phyloP scores from a whole-genome alignment of 2,797 vertebrate genomes.

The Centroberyx gerrardi region DNA sequence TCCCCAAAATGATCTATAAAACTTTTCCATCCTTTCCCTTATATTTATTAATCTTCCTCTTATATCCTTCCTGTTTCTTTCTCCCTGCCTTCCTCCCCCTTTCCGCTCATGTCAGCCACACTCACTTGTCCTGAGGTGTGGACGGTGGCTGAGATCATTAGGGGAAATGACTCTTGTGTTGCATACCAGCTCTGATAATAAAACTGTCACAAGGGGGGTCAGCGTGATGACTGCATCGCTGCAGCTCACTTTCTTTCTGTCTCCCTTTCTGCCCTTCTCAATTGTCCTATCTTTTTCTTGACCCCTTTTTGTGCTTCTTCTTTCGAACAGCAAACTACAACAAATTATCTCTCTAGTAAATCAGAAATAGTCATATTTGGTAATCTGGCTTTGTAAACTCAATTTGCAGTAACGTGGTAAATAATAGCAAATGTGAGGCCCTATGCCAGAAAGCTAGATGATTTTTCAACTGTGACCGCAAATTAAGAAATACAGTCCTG shows the following conservation, averaged over 20 bases:
- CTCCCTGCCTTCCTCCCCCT: background rate
- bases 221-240: conserved; percentile 33
- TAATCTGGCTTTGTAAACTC: too few relatives aligned
- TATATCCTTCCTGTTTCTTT: background rate
- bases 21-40: too few relatives aligned
- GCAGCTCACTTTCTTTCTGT: conserved; percentile 37
- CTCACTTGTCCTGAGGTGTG: conserved; percentile 84
- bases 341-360: too few relatives aligned
- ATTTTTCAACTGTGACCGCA: too few relatives aligned
- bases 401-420: too few relatives aligned
- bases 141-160: conserved; percentile 80
- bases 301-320: background rate
- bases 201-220: conserved; percentile 72
- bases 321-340: too few relatives aligned
- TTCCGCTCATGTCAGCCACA: conserved; percentile 77
- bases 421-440: too few relatives aligned
- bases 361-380: too few relatives aligned
- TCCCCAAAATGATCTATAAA: too few relatives aligned
- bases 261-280: background rate
- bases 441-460: too few relatives aligned
- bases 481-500: too few relatives aligned
- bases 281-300: background rate
- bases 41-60: too few relatives aligned
- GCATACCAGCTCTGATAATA: conserved; percentile 83
- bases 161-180: conserved; percentile 79